Conservation (phyloP, 2,888 invertebrate genomes). For the Ommatoiulus sabulosus region DNA sequence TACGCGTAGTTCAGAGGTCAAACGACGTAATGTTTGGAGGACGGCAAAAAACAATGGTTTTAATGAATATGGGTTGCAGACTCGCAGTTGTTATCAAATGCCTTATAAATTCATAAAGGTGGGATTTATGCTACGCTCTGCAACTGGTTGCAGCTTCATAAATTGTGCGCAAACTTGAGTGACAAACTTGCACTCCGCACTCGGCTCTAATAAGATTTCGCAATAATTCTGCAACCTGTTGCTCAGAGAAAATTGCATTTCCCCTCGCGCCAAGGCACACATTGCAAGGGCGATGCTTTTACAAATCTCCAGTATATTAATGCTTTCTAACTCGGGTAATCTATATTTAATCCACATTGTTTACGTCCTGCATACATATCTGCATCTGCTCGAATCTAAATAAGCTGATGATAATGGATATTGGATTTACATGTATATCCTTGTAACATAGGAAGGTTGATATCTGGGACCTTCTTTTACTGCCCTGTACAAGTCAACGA, state of each 20-base stretch:
- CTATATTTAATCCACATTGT: background rate
- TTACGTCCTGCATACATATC: background rate
- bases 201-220: background rate
- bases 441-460: constrained; percentile 6
- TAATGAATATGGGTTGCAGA: background rate
- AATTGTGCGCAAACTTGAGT: background rate
- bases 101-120: too few relatives aligned
- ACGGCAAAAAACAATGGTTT: background rate
- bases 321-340: background rate
- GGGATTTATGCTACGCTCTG: too few relatives aligned
- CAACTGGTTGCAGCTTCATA: background rate
- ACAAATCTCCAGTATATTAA: background rate
- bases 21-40: background rate
- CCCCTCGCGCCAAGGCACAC: background rate
- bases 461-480: background rate
- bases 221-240: constrained; percentile 1
- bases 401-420: constrained; percentile 2
- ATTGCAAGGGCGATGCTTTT: constrained; percentile 4
- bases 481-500: background rate
- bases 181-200: background rate
- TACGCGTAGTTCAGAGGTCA: background rate
- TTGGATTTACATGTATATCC: background rate
- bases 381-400: background rate
- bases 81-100: too few relatives aligned
- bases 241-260: background rate